Conservation (phyloP, 2,888 invertebrate genomes). For the Napeogenes inachia region DNA sequence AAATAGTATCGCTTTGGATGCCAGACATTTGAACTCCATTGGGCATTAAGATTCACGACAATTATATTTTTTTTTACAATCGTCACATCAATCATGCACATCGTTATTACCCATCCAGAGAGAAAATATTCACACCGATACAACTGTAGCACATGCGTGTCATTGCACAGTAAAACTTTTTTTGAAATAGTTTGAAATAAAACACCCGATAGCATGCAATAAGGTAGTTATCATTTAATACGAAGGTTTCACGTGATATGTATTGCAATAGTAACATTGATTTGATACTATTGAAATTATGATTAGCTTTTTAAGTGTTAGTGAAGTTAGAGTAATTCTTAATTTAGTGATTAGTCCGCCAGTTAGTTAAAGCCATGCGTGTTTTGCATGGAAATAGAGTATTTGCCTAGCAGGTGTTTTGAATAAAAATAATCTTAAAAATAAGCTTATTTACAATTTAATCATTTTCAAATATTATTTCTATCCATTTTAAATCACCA, state of each 20-base stretch:
- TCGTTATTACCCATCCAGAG: constrained; percentile 11
- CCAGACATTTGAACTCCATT: too few species aligned
- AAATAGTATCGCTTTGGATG: too few species aligned
- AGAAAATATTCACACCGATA: constrained; percentile 24
- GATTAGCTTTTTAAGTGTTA: neutral
- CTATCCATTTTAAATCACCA: too few species aligned
- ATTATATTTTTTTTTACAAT: neutral
- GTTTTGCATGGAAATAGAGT: constrained; percentile 34
- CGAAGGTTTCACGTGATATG: constrained; percentile 17
- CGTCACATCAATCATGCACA: constrained; percentile 28
- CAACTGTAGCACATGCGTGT: constrained; percentile 28
- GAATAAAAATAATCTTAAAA: too few species aligned
- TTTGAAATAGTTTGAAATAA: constrained; percentile 13
- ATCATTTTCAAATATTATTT: too few species aligned
- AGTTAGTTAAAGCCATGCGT: constrained; percentile 50
- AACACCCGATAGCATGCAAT: constrained; percentile 29
- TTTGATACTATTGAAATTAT: neutral
- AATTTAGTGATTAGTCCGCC: constrained; percentile 14
- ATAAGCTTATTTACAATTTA: too few species aligned
- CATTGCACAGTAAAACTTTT: constrained; percentile 22
- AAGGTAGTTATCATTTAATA: constrained; percentile 25
- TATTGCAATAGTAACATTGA: constrained; percentile 21
- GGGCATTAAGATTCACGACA: neutral
- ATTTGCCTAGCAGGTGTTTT: too few species aligned
- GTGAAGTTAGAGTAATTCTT: constrained; percentile 3